These are phyloP conservation scores for Eristalinus sepulchralis DNA, from an alignment of 2,888 invertebrate species.

Conservation along the genomic window DNA sequence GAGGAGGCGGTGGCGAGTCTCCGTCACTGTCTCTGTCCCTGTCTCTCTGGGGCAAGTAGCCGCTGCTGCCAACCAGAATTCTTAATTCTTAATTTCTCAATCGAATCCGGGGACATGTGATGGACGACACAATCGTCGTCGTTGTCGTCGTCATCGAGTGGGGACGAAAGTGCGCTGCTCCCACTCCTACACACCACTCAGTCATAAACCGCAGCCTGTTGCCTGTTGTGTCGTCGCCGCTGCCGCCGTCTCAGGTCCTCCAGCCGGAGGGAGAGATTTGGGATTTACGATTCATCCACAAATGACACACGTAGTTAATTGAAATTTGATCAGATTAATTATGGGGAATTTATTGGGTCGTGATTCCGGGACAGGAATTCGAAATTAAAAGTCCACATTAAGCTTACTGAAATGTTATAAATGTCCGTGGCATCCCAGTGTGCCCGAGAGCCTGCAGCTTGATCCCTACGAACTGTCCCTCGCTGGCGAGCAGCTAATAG, in stretches of 20 bases:
- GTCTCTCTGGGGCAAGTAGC: not conserved
- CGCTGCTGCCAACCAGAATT: constrained; percentile 12
- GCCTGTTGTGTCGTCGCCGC: too few relatives aligned
- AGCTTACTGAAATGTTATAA: constrained; percentile 43
- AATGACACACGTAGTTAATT: constrained; percentile 56
- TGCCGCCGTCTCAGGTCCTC: too few relatives aligned
- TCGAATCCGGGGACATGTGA: constrained; percentile 19
- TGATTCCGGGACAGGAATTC: constrained; percentile 53
- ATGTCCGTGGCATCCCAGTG: not conserved
- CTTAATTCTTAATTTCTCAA: constrained; percentile 59
- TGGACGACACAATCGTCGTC: not conserved
- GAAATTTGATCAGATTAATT: constrained; percentile 64
- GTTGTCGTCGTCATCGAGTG: too few relatives aligned
- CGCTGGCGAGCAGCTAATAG: constrained; percentile 36
- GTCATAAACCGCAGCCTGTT: constrained; percentile 23
- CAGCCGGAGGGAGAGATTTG: too few relatives aligned
- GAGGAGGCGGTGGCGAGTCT: not conserved
- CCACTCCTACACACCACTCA: constrained; percentile 31
- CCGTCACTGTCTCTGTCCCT: not conserved
- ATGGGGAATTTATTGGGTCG: constrained; percentile 54
- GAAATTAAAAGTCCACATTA: constrained; percentile 42
- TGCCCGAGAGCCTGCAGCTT: not conserved
- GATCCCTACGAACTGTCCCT: not conserved
- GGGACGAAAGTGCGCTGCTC: too few relatives aligned
- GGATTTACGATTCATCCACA: constrained; percentile 48